Evolutionary conservation across 2,888 invertebrate genomes (phyloP).

Genomic region (Cactoblastis cactorum): DNA sequence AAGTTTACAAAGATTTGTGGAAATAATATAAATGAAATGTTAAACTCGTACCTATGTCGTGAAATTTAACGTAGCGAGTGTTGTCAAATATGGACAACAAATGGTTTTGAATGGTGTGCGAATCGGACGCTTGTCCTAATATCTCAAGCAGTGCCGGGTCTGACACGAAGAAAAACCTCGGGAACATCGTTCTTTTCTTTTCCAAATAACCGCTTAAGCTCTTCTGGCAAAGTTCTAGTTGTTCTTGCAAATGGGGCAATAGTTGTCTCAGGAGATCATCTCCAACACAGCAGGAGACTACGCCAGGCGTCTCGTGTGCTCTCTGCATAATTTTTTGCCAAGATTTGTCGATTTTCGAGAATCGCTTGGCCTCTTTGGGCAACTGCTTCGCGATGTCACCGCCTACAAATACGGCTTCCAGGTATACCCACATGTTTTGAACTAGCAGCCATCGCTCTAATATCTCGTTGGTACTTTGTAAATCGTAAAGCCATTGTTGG

Average conservation of each 20-base stretch:
- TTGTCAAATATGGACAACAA: slow-evolving; percentile 97
- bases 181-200: slow-evolving; percentile 95
- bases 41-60: slow-evolving; percentile 84
- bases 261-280: slow-evolving; percentile 95
- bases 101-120: slow-evolving; percentile 97
- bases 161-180: slow-evolving; percentile 95
- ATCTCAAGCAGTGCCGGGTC: slow-evolving; percentile 95
- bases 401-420: slow-evolving; percentile 98
- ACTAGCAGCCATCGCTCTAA: slow-evolving; percentile 97
- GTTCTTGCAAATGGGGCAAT: slow-evolving; percentile 96
- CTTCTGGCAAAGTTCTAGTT: slow-evolving; percentile 97
- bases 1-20: neutral
- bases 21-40: neutral
- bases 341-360: slow-evolving; percentile 97
- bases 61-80: slow-evolving; percentile 94
- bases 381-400: slow-evolving; percentile 99
- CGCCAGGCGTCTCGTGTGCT: slow-evolving; percentile 97
- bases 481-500: slow-evolving; percentile 95
- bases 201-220: slow-evolving; percentile 96
- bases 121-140: slow-evolving; percentile 94
- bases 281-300: slow-evolving; percentile 97
- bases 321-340: slow-evolving; percentile 99
- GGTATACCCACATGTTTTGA: slow-evolving; percentile 98
- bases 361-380: slow-evolving; percentile 95
- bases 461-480: slow-evolving; percentile 97